Evolutionary conservation across 2,113 vertebrate genomes (phyloP).

Genomic region (Patagioenas fasciata): DNA sequence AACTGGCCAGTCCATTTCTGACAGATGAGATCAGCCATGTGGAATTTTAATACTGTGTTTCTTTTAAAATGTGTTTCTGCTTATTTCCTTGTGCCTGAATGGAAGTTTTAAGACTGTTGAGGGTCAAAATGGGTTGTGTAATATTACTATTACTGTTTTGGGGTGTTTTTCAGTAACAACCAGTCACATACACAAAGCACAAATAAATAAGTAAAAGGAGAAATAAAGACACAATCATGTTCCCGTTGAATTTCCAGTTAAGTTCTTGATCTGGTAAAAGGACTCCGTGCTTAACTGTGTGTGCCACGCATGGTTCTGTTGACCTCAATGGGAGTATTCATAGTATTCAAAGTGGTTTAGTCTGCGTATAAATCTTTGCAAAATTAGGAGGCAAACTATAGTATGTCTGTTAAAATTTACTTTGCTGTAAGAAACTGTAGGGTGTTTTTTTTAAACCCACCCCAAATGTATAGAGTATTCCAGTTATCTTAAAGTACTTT

Average conservation of each 20-base stretch:
- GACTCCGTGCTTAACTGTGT: neutral
- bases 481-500: neutral
- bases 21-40: conserved; percentile 24
- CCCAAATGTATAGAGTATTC: neutral
- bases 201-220: neutral
- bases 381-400: neutral
- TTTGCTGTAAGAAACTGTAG: neutral
- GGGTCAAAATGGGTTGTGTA: neutral
- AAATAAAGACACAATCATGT: neutral
- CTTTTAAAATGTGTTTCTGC: neutral
- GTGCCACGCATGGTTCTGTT: neutral
- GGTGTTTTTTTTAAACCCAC: neutral
- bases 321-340: neutral
- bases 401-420: neutral
- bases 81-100: neutral
- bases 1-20: conserved; percentile 13
- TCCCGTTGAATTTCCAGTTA: neutral
- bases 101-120: neutral
- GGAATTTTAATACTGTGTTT: conserved; percentile 20
- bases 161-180: neutral
- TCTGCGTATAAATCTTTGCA: neutral
- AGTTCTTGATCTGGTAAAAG: neutral
- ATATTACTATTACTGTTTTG: neutral
- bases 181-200: neutral
- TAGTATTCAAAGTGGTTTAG: neutral